phyloP scores from a whole-genome alignment of 2,888 invertebrate genomes.

The Tricholauxania praeusta region DNA sequence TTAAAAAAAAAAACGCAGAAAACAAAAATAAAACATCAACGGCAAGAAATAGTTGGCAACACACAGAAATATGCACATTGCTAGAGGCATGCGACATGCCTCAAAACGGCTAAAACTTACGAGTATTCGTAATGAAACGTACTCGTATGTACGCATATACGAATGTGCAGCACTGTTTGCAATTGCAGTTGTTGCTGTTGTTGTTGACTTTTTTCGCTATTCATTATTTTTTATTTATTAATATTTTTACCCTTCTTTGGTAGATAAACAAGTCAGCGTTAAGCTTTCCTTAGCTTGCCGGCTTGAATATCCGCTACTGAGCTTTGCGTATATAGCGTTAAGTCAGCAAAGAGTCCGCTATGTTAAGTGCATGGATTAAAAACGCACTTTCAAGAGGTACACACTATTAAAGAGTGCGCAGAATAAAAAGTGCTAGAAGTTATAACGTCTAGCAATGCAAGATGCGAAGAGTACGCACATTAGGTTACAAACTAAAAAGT shows the following conservation, averaged over 20 bases:
- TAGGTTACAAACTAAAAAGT: too few species aligned
- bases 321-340: conserved; percentile 9
- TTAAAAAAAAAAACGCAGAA: conserved; percentile 4
- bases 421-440: too few species aligned
- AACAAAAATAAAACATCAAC: neutral
- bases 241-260: conserved; percentile 1
- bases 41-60: conserved; percentile 6
- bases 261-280: conserved; percentile 8
- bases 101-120: conserved; percentile 10
- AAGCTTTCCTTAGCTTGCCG: conserved; percentile 14
- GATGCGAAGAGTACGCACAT: too few species aligned
- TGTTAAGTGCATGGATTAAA: too few species aligned
- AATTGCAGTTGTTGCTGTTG: too few species aligned
- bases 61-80: neutral
- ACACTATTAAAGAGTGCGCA: too few species aligned
- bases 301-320: conserved; percentile 6
- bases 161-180: neutral
- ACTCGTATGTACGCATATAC: neutral
- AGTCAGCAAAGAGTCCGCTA: neutral
- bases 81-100: neutral
- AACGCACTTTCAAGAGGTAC: too few species aligned
- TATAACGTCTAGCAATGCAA: too few species aligned
- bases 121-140: neutral
- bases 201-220: too few species aligned
- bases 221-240: neutral